phyloP scores from a whole-genome alignment of 1,140 invertebrate genomes.

The Scaptodrosophila lebanonensis region DNA sequence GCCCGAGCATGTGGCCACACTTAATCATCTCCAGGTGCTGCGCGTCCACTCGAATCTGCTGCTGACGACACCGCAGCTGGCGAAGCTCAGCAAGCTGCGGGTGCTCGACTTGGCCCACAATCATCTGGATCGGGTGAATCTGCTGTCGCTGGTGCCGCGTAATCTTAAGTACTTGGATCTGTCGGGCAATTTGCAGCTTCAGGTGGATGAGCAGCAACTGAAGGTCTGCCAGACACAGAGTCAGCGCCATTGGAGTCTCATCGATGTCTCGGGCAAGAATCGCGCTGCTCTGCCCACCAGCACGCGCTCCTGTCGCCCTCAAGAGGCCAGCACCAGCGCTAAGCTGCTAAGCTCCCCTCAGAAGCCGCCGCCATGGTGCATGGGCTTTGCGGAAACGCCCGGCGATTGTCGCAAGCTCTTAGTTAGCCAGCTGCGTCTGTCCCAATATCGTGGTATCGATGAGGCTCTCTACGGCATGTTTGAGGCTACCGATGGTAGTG shows the following conservation, averaged over 20 bases:
- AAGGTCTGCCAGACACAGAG: constrained; percentile 83
- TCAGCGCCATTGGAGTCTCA: constrained; percentile 87
- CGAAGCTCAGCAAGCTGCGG: constrained; percentile 84
- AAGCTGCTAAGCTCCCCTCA: constrained; percentile 79
- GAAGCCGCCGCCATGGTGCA: constrained; percentile 83
- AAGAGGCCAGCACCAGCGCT: constrained; percentile 74
- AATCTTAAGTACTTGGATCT: constrained; percentile 90
- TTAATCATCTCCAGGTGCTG: constrained; percentile 85
- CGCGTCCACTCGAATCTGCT: constrained; percentile 90
- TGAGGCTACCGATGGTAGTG: constrained; percentile 85
- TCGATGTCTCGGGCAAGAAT: constrained; percentile 89
- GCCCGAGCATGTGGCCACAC: constrained; percentile 85
- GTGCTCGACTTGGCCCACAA: constrained; percentile 91
- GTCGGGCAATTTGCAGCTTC: constrained; percentile 87
- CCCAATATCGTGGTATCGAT: constrained; percentile 81
- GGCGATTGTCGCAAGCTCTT: constrained; percentile 84
- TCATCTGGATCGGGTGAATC: constrained; percentile 86
- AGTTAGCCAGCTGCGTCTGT: constrained; percentile 86
- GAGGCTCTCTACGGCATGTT: constrained; percentile 90
- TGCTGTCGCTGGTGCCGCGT: constrained; percentile 85
- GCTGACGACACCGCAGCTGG: constrained; percentile 85
- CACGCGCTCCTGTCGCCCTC: constrained; percentile 65
- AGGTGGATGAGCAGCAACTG: constrained; percentile 89
- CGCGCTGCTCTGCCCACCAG: constrained; percentile 81
- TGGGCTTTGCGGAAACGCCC: constrained; percentile 91